These are phyloP conservation scores for Sebastes matsubarae DNA, from an alignment of 2,797 vertebrate species.

Conservation along the genomic window DNA sequence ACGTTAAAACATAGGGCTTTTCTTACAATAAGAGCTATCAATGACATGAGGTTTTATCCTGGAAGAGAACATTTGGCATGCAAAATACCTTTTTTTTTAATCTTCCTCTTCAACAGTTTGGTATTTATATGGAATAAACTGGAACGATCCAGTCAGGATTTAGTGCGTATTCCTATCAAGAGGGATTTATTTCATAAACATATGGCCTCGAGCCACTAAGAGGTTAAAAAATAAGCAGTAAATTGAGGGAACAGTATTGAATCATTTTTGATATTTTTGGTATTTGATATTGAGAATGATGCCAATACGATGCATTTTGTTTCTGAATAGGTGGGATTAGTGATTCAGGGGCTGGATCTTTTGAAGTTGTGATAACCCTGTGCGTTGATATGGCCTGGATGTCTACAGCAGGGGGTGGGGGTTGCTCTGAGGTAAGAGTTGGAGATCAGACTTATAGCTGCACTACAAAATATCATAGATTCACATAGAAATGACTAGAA, in stretches of 20 bases:
- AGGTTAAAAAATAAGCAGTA: slow-evolving; percentile 8
- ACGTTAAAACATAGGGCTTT: not conserved
- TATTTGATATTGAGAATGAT: not conserved
- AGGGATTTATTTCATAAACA: slow-evolving; percentile 29
- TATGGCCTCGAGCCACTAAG: slow-evolving; percentile 1
- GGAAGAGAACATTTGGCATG: slow-evolving; percentile 18
- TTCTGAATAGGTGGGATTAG: not conserved
- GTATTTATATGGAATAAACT: slow-evolving; percentile 19
- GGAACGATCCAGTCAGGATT: slow-evolving; percentile 22
- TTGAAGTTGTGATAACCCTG: not conserved
- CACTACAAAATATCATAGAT: not conserved
- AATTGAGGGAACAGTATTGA: not conserved
- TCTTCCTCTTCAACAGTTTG: not conserved
- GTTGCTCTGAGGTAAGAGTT: not conserved
- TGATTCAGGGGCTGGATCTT: not conserved
- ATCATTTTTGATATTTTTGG: not conserved
- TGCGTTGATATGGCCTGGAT: not conserved
- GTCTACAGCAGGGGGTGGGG: not conserved
- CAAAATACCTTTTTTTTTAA: not conserved
- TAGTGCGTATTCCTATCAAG: slow-evolving; percentile 10
- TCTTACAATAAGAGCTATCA: not conserved
- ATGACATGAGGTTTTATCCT: not conserved
- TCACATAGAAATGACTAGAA: not conserved
- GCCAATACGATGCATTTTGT: not conserved
- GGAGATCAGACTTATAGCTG: not conserved